These are phyloP conservation scores for Drosophila gunungcola DNA, from an alignment of 1,140 invertebrate species.

Conservation along the genomic window DNA sequence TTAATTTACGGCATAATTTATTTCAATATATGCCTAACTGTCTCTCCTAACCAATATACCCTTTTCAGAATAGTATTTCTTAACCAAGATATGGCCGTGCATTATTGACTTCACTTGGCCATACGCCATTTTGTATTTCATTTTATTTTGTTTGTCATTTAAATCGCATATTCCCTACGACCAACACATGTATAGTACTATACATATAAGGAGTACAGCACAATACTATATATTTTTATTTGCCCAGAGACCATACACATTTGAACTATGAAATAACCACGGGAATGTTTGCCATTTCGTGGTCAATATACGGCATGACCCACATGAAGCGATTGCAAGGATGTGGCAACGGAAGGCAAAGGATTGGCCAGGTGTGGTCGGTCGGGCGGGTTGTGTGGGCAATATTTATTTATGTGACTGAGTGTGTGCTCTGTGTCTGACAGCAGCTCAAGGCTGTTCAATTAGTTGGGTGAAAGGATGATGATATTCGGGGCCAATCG, in stretches of 20 bases:
- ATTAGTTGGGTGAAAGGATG: conserved; percentile 45
- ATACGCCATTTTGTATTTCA: conserved; percentile 63
- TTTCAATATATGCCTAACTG: no score
- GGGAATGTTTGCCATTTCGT: conserved; percentile 70
- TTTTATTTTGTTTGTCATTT: conserved; percentile 63
- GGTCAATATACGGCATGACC: conserved; percentile 73
- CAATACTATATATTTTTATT: conserved; percentile 73
- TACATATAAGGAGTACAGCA: conserved; percentile 1
- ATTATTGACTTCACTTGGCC: conserved; percentile 57
- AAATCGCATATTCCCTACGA: conserved; percentile 2
- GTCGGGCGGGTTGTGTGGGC: conserved; percentile 41
- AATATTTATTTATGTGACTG: conserved; percentile 44
- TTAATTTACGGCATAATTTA: no score
- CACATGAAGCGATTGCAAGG: conserved; percentile 56
- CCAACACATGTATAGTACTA: background rate
- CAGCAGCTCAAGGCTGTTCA: conserved; percentile 57
- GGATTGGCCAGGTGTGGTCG: conserved; percentile 44
- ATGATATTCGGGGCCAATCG: background rate
- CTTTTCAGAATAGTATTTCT: background rate
- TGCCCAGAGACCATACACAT: conserved; percentile 60
- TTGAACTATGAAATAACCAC: conserved; percentile 76
- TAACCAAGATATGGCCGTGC: conserved; percentile 4
- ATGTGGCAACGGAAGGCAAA: conserved; percentile 24
- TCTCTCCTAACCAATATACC: conserved; percentile 4
- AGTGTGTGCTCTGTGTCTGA: conserved; percentile 23